These are phyloP conservation scores for Neosilurus hyrtlii DNA, from an alignment of 2,797 vertebrate species.

Conservation along the genomic window DNA sequence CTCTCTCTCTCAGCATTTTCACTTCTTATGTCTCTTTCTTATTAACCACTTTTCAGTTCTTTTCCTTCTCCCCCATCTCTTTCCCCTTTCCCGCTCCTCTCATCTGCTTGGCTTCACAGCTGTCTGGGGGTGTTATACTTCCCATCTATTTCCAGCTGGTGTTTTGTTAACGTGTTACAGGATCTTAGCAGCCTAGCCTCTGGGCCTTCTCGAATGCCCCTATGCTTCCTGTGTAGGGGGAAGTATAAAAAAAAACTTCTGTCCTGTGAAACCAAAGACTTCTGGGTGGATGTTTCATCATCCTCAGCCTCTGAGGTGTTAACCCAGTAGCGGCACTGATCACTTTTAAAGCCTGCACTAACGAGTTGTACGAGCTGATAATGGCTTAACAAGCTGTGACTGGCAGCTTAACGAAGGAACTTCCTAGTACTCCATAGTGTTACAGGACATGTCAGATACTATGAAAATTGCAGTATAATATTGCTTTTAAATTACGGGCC, in stretches of 20 bases:
- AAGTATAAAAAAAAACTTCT: slow-evolving; percentile 30
- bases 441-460: slow-evolving; percentile 28
- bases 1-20: too few relatives aligned
- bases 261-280: slow-evolving; percentile 68
- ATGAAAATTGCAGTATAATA: slow-evolving; percentile 22
- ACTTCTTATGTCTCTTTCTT: too few relatives aligned
- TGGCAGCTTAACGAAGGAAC: slow-evolving; percentile 32
- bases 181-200: slow-evolving; percentile 61
- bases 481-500: slow-evolving; percentile 5
- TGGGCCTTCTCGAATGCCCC: slow-evolving; percentile 53
- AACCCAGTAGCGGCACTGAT: slow-evolving; percentile 37
- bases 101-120: slow-evolving; percentile 68
- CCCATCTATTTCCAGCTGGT: slow-evolving; percentile 69
- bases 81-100: slow-evolving; percentile 21
- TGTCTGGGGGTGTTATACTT: slow-evolving; percentile 68
- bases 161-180: slow-evolving; percentile 69
- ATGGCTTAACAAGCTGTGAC: slow-evolving; percentile 48
- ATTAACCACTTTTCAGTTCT: slow-evolving; percentile 35
- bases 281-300: slow-evolving; percentile 47
- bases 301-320: slow-evolving; percentile 52
- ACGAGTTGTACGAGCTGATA: slow-evolving; percentile 38
- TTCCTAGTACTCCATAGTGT: slow-evolving; percentile 10
- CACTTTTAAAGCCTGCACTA: slow-evolving; percentile 43
- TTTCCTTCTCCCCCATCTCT: not conserved
- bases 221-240: slow-evolving; percentile 45